Percentiles rank a stretch among this genome's conserved stretches.
Conservation (phyloP, 2,113 vertebrate species). For the Condylura cristata region DNA sequence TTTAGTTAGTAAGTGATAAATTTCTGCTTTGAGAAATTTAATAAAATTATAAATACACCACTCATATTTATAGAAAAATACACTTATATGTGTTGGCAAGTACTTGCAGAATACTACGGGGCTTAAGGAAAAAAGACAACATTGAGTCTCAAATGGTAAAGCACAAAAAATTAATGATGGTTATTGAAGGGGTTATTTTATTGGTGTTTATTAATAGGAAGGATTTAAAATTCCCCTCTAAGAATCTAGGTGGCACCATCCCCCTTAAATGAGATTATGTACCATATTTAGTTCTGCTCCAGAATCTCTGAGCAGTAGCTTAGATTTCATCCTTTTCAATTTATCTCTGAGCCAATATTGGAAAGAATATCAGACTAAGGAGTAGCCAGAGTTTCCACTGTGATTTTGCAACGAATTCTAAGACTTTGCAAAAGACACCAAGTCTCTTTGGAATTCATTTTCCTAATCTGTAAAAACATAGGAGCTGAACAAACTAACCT, state of each 20-base stretch:
- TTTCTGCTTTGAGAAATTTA: not conserved
- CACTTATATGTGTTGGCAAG: not conserved
- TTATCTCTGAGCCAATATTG: not conserved
- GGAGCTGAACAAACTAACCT: not conserved
- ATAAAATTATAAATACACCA: not conserved
- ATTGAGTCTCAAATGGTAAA: not conserved
- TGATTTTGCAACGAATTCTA: not conserved
- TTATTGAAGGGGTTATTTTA: not conserved
- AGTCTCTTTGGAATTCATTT: slow-evolving; percentile 28
- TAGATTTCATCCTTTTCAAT: not conserved
- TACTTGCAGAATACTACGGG: not conserved
- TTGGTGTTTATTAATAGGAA: no score
- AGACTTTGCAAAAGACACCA: not conserved
- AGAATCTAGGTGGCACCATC: not conserved
- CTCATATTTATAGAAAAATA: not conserved
- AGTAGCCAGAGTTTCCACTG: not conserved
- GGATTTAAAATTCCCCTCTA: not conserved
- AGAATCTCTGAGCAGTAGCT: not conserved
- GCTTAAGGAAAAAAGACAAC: not conserved
- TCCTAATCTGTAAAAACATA: slow-evolving; percentile 54
- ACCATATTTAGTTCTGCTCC: not conserved
- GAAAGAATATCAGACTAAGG: not conserved
- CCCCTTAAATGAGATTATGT: not conserved
- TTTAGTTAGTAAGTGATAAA: not conserved
- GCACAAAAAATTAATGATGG: not conserved